A percentile compares a stretch with the other conserved stretches of the same genome.
phyloP scores from a whole-genome alignment of 2,888 invertebrate species.

The Chrysomela aeneicollis region DNA sequence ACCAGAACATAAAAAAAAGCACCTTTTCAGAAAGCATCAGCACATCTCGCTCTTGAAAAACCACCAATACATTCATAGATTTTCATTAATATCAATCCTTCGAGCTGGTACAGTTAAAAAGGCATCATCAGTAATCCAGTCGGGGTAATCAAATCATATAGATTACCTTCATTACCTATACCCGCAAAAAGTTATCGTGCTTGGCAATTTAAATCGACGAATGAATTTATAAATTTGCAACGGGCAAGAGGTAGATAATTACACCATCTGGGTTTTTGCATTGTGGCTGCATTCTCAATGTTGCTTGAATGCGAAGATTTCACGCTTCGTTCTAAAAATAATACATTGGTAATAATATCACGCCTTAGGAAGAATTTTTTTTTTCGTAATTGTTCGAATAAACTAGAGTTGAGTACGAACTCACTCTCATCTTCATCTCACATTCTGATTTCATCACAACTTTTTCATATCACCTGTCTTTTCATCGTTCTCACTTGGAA shows the following conservation, averaged over 20 bases:
- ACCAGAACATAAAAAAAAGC: no score
- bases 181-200: constrained; percentile 8
- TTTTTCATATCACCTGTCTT: no score
- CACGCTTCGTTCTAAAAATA: constrained; percentile 16
- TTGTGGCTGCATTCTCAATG: background rate
- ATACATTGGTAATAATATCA: constrained; percentile 12
- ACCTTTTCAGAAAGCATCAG: no score
- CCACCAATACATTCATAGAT: background rate
- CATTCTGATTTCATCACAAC: no score
- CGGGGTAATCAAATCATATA: constrained; percentile 3
- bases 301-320: constrained; percentile 4
- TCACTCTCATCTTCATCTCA: no score
- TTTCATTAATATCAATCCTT: background rate
- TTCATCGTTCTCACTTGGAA: no score
- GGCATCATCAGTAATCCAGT: background rate
- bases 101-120: background rate
- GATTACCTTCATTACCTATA: constrained; percentile 12
- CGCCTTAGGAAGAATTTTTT: constrained; percentile 4
- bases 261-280: background rate
- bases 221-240: constrained; percentile 18
- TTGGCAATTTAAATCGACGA: constrained; percentile 1
- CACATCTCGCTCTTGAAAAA: no score
- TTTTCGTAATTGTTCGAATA: no score
- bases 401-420: no score
- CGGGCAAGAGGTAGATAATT: constrained; percentile 17